These are phyloP conservation scores for Silvanus unidentatus DNA, from an alignment of 2,888 invertebrate genomes.

Conservation along the genomic window DNA sequence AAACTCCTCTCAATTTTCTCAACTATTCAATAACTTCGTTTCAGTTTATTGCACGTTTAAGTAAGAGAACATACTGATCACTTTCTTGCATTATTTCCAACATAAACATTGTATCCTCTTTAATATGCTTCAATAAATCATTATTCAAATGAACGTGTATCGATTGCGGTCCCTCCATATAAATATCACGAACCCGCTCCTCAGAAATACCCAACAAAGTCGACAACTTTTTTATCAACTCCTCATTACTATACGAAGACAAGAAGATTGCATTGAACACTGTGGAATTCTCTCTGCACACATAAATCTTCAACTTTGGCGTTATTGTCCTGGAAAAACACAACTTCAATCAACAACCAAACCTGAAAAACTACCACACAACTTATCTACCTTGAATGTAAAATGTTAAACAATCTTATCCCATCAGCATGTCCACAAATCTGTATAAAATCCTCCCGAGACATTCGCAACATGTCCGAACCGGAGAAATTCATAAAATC, in stretches of 20 bases:
- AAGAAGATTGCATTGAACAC: conserved; percentile 80
- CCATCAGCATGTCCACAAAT: conserved; percentile 93
- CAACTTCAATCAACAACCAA: conserved; percentile 5
- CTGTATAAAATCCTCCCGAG: conserved; percentile 87
- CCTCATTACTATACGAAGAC: conserved; percentile 59
- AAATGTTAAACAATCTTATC: conserved; percentile 83
- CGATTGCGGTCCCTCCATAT: conserved; percentile 76
- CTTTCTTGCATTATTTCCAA: conserved; percentile 48
- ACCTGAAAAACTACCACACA: neutral
- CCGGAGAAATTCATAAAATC: conserved; percentile 84
- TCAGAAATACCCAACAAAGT: conserved; percentile 50
- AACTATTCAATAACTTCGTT: no score
- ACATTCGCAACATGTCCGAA: conserved; percentile 80
- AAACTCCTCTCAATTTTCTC: no score
- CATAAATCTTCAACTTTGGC: conserved; percentile 78
- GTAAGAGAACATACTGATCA: conserved; percentile 41
- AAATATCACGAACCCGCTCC: conserved; percentile 52
- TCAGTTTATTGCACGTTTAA: conserved; percentile 40
- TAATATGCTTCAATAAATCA: conserved; percentile 77
- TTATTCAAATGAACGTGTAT: conserved; percentile 80
- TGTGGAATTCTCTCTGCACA: conserved; percentile 61
- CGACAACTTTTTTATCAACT: conserved; percentile 61
- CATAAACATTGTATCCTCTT: conserved; percentile 68
- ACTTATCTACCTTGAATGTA: conserved; percentile 74
- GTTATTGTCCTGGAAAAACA: conserved; percentile 53